Evolutionary conservation across 2,888 invertebrate species (phyloP).

Genomic region (Macrophya annulata): DNA sequence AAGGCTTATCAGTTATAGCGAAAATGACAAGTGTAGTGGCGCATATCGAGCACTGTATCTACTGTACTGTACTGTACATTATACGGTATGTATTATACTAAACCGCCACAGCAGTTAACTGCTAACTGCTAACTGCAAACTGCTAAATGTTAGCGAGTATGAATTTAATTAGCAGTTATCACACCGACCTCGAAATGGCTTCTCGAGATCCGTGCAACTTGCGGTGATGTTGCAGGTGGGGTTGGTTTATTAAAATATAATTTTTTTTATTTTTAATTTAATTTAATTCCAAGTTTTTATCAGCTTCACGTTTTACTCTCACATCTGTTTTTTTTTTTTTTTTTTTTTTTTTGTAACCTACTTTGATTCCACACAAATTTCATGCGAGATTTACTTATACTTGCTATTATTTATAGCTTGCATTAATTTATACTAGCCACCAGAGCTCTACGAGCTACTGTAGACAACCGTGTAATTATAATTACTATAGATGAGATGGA

Average conservation of each 20-base stretch:
- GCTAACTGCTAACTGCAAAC: slow-evolving; percentile 49
- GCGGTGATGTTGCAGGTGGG: not conserved
- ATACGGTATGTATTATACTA: not conserved
- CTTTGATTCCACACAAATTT: not conserved
- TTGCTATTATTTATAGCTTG: not conserved
- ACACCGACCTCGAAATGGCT: slow-evolving; percentile 48
- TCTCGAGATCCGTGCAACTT: not conserved
- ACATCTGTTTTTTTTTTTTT: too few relatives aligned
- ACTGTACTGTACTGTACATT: not conserved
- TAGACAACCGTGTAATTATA: not conserved
- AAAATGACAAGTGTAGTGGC: slow-evolving; percentile 30
- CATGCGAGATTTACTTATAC: not conserved
- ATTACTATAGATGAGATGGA: not conserved
- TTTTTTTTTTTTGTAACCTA: not conserved
- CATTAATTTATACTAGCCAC: not conserved
- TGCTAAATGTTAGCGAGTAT: slow-evolving; percentile 47
- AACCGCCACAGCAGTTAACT: slow-evolving; percentile 30
- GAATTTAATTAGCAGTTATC: slow-evolving; percentile 53
- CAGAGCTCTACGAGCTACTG: not conserved
- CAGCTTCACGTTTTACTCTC: not conserved
- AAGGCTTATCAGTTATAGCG: slow-evolving; percentile 26
- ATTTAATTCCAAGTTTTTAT: not conserved
- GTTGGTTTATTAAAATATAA: not conserved
- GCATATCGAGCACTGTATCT: not conserved
- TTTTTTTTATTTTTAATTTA: not conserved